Conservation (phyloP, 2,797 vertebrate genomes). For the Gastrophryne carolinensis region DNA sequence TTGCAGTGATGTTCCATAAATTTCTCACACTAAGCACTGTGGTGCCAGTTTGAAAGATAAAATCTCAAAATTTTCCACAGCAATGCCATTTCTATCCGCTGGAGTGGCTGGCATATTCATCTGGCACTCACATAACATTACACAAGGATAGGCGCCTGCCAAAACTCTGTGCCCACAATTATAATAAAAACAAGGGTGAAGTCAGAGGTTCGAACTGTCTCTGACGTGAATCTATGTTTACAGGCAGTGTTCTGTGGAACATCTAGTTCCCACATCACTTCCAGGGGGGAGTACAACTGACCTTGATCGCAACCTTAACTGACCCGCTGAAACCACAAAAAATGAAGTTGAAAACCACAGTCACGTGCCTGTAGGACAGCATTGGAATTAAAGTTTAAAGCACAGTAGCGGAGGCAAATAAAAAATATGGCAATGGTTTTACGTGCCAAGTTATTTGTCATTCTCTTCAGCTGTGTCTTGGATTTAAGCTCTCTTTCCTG, state of each 20-base stretch:
- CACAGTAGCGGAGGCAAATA: too few species aligned
- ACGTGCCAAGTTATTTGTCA: too few species aligned
- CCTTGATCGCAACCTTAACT: conserved; percentile 3
- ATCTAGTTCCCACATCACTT: background rate
- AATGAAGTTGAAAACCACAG: background rate
- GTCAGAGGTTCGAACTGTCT: background rate
- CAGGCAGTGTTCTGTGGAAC: background rate
- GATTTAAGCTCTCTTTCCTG: too few species aligned
- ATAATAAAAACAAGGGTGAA: conserved; percentile 22
- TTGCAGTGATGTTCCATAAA: too few species aligned
- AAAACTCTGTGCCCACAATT: background rate
- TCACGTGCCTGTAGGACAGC: too few species aligned
- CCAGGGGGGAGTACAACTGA: background rate
- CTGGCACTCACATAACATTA: background rate
- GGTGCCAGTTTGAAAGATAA: too few species aligned
- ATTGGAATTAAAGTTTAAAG: too few species aligned
- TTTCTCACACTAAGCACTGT: too few species aligned
- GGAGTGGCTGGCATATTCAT: background rate
- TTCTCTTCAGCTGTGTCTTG: too few species aligned
- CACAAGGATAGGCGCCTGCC: conserved; percentile 1
- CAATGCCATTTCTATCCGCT: background rate
- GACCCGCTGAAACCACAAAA: background rate
- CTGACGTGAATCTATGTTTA: conserved; percentile 9
- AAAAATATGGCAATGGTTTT: too few species aligned
- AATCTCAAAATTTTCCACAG: background rate